Evolutionary conservation across 2,888 invertebrate genomes (phyloP).

Genomic region (Xylocampa areola): DNA sequence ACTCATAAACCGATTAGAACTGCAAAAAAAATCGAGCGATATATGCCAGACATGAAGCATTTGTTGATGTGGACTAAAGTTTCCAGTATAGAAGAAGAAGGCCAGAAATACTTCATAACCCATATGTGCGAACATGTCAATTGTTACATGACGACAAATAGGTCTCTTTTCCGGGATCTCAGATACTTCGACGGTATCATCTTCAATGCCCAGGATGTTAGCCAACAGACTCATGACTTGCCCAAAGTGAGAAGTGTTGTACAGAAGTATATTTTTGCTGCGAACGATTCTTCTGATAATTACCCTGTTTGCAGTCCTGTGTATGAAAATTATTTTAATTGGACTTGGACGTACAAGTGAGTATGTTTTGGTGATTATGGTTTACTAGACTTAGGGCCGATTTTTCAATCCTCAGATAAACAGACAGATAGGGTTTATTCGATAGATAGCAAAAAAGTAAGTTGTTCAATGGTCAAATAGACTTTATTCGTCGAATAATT

Average conservation of each 20-base stretch:
- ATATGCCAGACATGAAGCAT: slow-evolving; percentile 73
- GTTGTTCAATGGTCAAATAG: no score
- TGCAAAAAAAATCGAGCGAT: slow-evolving; percentile 66
- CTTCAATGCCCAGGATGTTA: slow-evolving; percentile 74
- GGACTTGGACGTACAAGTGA: slow-evolving; percentile 85
- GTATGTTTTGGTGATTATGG: slow-evolving; percentile 23
- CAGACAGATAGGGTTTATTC: no score
- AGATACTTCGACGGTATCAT: slow-evolving; percentile 79
- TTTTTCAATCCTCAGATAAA: no score
- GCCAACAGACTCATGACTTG: slow-evolving; percentile 49
- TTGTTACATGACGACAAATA: slow-evolving; percentile 78
- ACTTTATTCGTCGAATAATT: no score
- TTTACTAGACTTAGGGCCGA: no score
- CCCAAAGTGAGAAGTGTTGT: slow-evolving; percentile 65
- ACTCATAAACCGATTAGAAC: slow-evolving; percentile 47
- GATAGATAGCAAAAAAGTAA: no score
- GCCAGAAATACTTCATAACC: slow-evolving; percentile 69
- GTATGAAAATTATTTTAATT: slow-evolving; percentile 80
- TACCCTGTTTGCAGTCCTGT: slow-evolving; percentile 74
- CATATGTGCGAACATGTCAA: slow-evolving; percentile 69
- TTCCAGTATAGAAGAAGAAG: slow-evolving; percentile 62
- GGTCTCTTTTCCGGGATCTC: slow-evolving; percentile 67
- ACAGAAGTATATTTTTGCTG: slow-evolving; percentile 82
- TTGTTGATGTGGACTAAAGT: slow-evolving; percentile 77
- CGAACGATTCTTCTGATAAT: slow-evolving; percentile 78